Percentiles rank a stretch among this genome's conserved stretches.
phyloP scores from a whole-genome alignment of 2,888 invertebrate species.

The Leucophenga montana region DNA sequence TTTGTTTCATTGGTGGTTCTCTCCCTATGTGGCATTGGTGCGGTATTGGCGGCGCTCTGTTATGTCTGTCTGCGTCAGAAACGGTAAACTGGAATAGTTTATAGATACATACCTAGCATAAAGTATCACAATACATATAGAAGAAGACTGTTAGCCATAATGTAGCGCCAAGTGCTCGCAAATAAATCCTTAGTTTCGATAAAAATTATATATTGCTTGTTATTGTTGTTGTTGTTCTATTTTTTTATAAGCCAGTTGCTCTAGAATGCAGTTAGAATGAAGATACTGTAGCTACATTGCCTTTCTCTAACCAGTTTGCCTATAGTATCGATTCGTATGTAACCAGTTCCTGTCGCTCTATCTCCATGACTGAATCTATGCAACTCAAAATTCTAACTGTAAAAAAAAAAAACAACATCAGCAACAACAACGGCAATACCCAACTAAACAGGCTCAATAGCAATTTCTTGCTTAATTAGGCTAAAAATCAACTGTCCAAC shows the following conservation, averaged over 20 bases:
- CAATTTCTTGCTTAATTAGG: conserved; percentile 3
- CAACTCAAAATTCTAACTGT: conserved; percentile 55
- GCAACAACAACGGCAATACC: conserved; percentile 31
- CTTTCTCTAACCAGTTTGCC: conserved; percentile 41
- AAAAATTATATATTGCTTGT: conserved; percentile 38
- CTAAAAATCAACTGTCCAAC: conserved; percentile 27
- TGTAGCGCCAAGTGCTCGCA: conserved; percentile 36
- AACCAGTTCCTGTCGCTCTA: conserved; percentile 48
- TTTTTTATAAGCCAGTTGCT: conserved; percentile 29
- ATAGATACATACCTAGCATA: not conserved
- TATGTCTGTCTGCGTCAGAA: conserved; percentile 80
- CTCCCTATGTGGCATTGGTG: conserved; percentile 86
- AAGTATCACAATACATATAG: not conserved
- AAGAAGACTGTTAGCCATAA: conserved; percentile 45
- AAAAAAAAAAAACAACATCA: conserved; percentile 48
- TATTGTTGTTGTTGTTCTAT: conserved; percentile 40
- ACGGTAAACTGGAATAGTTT: conserved; percentile 65
- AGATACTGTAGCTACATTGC: not conserved
- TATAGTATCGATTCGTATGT: conserved; percentile 34
- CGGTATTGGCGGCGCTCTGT: conserved; percentile 85
- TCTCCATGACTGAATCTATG: conserved; percentile 17
- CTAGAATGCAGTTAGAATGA: conserved; percentile 11
- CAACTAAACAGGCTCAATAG: conserved; percentile 28
- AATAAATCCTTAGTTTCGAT: conserved; percentile 53
- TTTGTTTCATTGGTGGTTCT: conserved; percentile 86